Evolutionary conservation across 2,113 vertebrate genomes (phyloP).

Genomic region (Rhipidura dahli): DNA sequence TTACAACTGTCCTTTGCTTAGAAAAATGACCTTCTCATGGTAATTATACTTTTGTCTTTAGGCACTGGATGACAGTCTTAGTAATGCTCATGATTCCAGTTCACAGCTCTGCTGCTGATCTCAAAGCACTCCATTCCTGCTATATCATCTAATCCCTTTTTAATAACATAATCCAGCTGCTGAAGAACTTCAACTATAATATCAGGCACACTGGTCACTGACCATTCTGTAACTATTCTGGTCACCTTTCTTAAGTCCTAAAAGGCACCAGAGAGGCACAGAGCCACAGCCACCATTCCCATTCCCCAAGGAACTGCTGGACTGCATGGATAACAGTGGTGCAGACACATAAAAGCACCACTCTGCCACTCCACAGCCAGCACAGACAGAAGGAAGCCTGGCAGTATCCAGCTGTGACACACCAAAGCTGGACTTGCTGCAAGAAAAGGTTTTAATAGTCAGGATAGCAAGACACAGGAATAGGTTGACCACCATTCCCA

Average conservation of each 20-base stretch:
- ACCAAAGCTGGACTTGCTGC: not conserved
- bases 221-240: not conserved
- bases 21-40: slow-evolving; percentile 56
- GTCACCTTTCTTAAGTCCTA: not conserved
- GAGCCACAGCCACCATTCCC: not conserved
- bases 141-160: not conserved
- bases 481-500: not conserved
- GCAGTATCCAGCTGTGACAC: not conserved
- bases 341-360: not conserved
- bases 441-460: not conserved
- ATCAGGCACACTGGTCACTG: not conserved
- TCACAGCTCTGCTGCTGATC: not conserved
- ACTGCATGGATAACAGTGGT: too few species aligned
- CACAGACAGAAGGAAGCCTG: not conserved
- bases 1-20: slow-evolving; percentile 62
- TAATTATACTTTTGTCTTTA: slow-evolving; percentile 55
- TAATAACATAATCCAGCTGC: not conserved
- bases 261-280: not conserved
- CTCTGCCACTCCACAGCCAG: not conserved
- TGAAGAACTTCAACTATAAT: not conserved
- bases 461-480: not conserved
- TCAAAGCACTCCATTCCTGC: not conserved
- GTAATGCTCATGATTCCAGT: not conserved
- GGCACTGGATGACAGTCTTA: slow-evolving; percentile 20
- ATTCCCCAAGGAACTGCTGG: not conserved